Evolutionary conservation across 2,113 vertebrate genomes (phyloP), one percentile per base, ranked within the genome.

Genomic region (Brachyhypopomus occidentalis): DNA sequence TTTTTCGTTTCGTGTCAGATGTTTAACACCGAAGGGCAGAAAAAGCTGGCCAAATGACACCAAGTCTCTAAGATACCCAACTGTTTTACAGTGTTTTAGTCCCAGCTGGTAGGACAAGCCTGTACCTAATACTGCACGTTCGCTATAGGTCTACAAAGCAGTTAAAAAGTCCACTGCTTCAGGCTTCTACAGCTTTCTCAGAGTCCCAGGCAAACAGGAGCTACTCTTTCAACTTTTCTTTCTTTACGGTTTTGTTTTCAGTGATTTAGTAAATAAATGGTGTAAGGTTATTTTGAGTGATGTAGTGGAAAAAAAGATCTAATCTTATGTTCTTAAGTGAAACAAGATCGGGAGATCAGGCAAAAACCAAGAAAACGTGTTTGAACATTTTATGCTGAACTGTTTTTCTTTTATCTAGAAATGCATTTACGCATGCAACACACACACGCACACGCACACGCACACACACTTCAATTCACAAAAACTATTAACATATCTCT

Each of bases 401-500:
- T 52, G 12, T 52, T 52, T 2, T 48, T 11, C 41, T 48, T 52
- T 52, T 45, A 45, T 45, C 41, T 45, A 45, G 6, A 11, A 2
- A 14, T 52, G 3, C 45, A 52, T 52, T 52, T 52, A 14, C 45
- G 9, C 11, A 48, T 48, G 9, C 4, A 48, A 48, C 41, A 6
- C 41, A 4, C 41, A 48, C 41, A 6, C 41, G 11, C 8, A 5
- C 41, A 6, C 41, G 1, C 41, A 52, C 45, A 6, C 48, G 45
- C 69, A 79, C 63, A 79, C 67, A 16, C 38, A 17, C 58, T 82
- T 82, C 58, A 19, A 41, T 34, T 27, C n/a, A 73, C 12, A 83
- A 20, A 72, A 59, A 59, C 78, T 74, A 52, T 52, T 80, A 78
- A 79, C 70, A 77, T 79, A 59, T 79, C 83, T 84, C 75, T 30